Evolutionary conservation across 2,888 invertebrate genomes (phyloP).

Genomic region (Marronus borbonicus): DNA sequence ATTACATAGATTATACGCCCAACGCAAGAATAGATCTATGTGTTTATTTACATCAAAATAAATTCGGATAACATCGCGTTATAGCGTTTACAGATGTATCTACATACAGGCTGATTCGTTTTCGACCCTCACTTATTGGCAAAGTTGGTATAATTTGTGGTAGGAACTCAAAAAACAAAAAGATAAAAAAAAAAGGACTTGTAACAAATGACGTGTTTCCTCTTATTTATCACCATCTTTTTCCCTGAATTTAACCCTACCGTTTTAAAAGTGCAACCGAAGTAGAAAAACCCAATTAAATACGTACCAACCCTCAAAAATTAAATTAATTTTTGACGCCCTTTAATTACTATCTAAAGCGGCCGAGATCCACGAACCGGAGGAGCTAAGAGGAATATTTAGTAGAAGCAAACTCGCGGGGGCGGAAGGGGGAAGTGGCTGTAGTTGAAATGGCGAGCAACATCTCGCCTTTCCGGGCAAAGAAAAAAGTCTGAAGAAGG

Average conservation of each 20-base stretch:
- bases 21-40: too few species aligned
- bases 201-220: too few species aligned
- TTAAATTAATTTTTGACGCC: constrained; percentile 70
- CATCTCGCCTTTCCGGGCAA: neutral
- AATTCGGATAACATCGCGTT: too few species aligned
- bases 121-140: too few species aligned
- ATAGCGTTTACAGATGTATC: too few species aligned
- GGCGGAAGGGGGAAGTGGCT: too few species aligned
- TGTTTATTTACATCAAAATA: too few species aligned
- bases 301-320: constrained; percentile 58
- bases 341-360: constrained; percentile 64
- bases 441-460: constrained; percentile 63
- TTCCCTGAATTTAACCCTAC: neutral
- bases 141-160: too few species aligned
- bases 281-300: constrained; percentile 69
- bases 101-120: too few species aligned
- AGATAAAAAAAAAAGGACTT: too few species aligned
- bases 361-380: constrained; percentile 52
- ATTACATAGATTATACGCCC: too few species aligned
- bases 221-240: neutral
- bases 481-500: neutral
- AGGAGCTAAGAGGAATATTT: neutral
- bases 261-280: constrained; percentile 15
- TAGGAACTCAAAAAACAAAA: too few species aligned
- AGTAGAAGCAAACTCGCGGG: neutral